Conservation (phyloP, 2,888 invertebrate species). For the Leucoma salicis region DNA sequence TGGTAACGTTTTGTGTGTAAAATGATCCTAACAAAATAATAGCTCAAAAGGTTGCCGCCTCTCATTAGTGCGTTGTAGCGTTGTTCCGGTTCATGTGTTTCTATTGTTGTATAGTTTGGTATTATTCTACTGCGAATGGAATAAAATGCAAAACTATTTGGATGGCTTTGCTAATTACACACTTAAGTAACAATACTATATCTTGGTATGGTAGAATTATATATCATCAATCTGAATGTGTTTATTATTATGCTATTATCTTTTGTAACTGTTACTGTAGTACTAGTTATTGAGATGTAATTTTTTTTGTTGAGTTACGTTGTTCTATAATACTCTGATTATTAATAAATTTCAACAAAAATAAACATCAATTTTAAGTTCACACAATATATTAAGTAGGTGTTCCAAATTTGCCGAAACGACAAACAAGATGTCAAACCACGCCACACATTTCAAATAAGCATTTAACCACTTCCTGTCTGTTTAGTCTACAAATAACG, state of each 20-base stretch:
- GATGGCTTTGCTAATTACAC: neutral
- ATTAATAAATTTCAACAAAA: too few relatives aligned
- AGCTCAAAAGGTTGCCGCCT: constrained; percentile 34
- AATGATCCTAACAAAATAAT: constrained; percentile 41
- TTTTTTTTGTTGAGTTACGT: too few relatives aligned
- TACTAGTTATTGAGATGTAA: too few relatives aligned
- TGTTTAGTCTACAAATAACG: constrained; percentile 72
- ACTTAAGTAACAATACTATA: too few relatives aligned
- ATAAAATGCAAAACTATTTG: too few relatives aligned
- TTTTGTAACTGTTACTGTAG: too few relatives aligned
- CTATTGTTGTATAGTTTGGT: constrained; percentile 30
- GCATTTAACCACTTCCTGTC: constrained; percentile 66
- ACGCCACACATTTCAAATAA: constrained; percentile 55
- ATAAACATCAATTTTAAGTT: neutral
- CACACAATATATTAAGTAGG: constrained; percentile 22
- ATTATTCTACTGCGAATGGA: too few relatives aligned
- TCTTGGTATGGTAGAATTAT: too few relatives aligned
- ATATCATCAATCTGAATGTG: too few relatives aligned
- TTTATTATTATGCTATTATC: too few relatives aligned
- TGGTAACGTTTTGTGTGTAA: constrained; percentile 46
- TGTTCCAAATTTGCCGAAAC: constrained; percentile 42
- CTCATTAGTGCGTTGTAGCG: constrained; percentile 33
- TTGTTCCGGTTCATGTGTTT: constrained; percentile 33
- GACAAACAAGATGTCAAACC: constrained; percentile 47
- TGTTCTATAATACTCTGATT: too few relatives aligned